A percentile compares a stretch with the other conserved stretches of the same genome.
phyloP scores from a whole-genome alignment of 2,888 invertebrate species.

The Sycophila texana region DNA sequence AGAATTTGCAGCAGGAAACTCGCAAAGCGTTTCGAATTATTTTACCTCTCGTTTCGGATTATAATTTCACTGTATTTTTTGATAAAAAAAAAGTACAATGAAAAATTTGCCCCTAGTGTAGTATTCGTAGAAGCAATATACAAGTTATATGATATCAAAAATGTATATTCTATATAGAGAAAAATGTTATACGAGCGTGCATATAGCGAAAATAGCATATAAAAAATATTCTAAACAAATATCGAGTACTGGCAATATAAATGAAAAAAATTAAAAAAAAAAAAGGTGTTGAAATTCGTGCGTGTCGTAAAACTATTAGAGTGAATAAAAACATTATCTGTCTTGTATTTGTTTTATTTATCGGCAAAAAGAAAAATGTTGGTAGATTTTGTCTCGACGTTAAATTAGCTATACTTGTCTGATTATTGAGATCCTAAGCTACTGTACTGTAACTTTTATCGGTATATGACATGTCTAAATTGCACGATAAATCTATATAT shows the following conservation, averaged over 20 bases:
- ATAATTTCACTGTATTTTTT: conserved; percentile 30
- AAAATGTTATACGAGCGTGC: conserved; percentile 34
- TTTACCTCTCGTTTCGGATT: background rate
- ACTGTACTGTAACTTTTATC: conserved; percentile 61
- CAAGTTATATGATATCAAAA: conserved; percentile 50
- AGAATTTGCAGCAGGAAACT: conserved; percentile 68
- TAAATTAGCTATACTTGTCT: conserved; percentile 14
- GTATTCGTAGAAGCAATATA: conserved; percentile 69
- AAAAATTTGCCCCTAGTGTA: conserved; percentile 36
- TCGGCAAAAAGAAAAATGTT: background rate
- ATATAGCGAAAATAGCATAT: background rate
- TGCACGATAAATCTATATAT: conserved; percentile 11
- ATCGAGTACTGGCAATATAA: conserved; percentile 38
- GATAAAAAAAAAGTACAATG: conserved; percentile 45
- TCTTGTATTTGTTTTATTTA: conserved; percentile 48
- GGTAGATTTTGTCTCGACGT: conserved; percentile 50
- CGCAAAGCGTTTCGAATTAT: conserved; percentile 45
- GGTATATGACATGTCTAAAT: conserved; percentile 20
- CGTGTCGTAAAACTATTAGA: conserved; percentile 2
- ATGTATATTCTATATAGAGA: conserved; percentile 49
- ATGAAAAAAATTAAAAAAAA: conserved; percentile 43
- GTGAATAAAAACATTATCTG: conserved; percentile 43
- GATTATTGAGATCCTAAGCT: conserved; percentile 67
- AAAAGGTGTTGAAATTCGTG: conserved; percentile 7
- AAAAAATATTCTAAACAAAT: conserved; percentile 22